Conservation (phyloP, 1,140 invertebrate genomes). For the Penaeus indicus region DNA sequence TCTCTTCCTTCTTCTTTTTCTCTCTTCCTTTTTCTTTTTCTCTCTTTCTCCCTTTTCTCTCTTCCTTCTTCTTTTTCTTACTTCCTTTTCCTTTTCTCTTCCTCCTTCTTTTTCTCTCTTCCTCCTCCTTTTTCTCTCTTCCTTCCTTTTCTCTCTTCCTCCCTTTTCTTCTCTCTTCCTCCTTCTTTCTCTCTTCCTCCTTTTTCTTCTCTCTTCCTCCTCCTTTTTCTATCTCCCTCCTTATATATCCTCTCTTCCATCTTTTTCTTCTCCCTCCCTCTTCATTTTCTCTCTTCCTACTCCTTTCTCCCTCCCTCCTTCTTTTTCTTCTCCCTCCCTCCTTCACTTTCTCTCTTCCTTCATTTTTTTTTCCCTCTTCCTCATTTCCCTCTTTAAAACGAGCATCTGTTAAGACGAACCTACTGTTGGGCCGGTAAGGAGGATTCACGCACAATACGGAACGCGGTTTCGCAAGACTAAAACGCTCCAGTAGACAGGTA, state of each 20-base stretch:
- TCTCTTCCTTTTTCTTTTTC: constrained; percentile 4
- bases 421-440: too few relatives aligned
- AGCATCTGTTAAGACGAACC: too few relatives aligned
- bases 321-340: constrained; percentile 3
- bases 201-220: too few relatives aligned
- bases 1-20: constrained; percentile 11
- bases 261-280: constrained; percentile 10
- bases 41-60: constrained; percentile 3
- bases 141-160: too few relatives aligned
- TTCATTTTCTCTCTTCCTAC: too few relatives aligned
- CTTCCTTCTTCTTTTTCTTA: background rate
- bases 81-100: constrained; percentile 11
- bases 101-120: constrained; percentile 3
- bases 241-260: background rate
- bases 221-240: too few relatives aligned
- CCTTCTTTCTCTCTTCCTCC: constrained; percentile 10
- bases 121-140: constrained; percentile 10
- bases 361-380: constrained; percentile 3
- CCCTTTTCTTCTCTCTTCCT: constrained; percentile 10
- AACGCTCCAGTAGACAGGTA: too few relatives aligned
- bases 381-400: too few relatives aligned
- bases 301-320: too few relatives aligned
- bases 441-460: too few relatives aligned
- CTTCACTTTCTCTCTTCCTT: constrained; percentile 4
- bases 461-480: too few relatives aligned